Percentiles rank a stretch among this genome's conserved stretches.
Conservation (phyloP, 2,888 invertebrate species). For the Dynastes tityus region DNA sequence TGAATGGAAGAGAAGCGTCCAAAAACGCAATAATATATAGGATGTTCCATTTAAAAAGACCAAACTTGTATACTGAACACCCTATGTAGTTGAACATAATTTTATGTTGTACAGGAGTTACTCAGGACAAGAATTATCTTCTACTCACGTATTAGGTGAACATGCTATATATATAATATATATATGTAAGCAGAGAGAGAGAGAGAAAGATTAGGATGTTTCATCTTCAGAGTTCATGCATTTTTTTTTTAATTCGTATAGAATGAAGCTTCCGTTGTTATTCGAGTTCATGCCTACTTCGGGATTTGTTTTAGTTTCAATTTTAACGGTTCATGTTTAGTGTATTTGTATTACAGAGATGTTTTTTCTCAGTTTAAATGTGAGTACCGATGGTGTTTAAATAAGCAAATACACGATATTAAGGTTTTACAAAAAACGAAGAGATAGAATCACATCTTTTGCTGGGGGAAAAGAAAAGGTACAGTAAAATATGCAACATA, state of each 20-base stretch:
- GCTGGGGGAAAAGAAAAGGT: constrained; percentile 39
- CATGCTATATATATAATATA: too few species aligned
- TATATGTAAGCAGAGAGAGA: too few species aligned
- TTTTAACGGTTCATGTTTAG: constrained; percentile 67
- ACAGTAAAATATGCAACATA: constrained; percentile 41
- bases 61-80: too few species aligned
- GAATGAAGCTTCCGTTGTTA: constrained; percentile 9
- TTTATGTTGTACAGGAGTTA: too few species aligned
- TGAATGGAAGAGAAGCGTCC: too few species aligned
- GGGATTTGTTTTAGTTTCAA: constrained; percentile 64
- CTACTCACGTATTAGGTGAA: too few species aligned
- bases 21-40: too few species aligned
- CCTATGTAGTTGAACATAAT: too few species aligned
- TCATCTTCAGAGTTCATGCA: constrained; percentile 22
- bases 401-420: constrained; percentile 50
- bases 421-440: constrained; percentile 48
- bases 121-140: too few species aligned
- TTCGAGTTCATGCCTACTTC: constrained; percentile 44
- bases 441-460: neutral
- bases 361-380: constrained; percentile 63
- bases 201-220: neutral
- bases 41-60: too few species aligned
- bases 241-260: neutral
- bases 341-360: constrained; percentile 65
- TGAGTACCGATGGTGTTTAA: constrained; percentile 59